Evolutionary conservation across 2,797 vertebrate genomes (phyloP), one percentile per base, ranked within the genome.

Genomic region (Sebastes baramenuke): DNA sequence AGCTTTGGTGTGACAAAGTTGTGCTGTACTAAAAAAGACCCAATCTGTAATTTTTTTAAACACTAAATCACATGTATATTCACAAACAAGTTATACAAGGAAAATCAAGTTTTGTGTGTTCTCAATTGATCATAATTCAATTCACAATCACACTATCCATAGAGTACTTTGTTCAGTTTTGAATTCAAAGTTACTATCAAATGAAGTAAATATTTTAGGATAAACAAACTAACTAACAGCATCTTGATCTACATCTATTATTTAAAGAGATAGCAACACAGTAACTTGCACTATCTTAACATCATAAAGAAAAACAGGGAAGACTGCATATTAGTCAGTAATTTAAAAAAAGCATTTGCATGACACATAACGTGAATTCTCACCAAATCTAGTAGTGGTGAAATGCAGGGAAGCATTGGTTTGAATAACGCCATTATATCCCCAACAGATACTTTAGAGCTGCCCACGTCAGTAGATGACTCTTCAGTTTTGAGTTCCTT

Each of bases 381-480:
- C 75, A 95, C 95, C 91, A 4, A 80, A 38, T 87, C 82, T 62
- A 69, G 89, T 75, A 99, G 67, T 1, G 99, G 99, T 56, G 99
- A 99, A 74, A 99, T 85, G 1, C 97, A 96, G 62, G 96, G 93
- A 27, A 93, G 97, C 6, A 99, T 88, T 24, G 96, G 96, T 60
- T 85, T 96, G 82, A 96, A 96, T 91, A 95, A 95, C 3, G 95
- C 87, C 70, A 97, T 36, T 42, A 99, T 95, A 54, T 96, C 95
- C 52, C 92, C 91, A 84, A 95, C 49, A 64, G 89, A 82, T 1
- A 72, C 1, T 80, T 78, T 14, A 2, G 20, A 11, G 32, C 66
- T 60, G 58, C 18, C 38, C 24, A 55, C 68, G 55, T 93, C 85
- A 7, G 6, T 5, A 20, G 67, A 64, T 2, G 72, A 25, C 20